Evolutionary conservation across 2,888 invertebrate species (phyloP).

Genomic region (Digitonthophagus gazella): DNA sequence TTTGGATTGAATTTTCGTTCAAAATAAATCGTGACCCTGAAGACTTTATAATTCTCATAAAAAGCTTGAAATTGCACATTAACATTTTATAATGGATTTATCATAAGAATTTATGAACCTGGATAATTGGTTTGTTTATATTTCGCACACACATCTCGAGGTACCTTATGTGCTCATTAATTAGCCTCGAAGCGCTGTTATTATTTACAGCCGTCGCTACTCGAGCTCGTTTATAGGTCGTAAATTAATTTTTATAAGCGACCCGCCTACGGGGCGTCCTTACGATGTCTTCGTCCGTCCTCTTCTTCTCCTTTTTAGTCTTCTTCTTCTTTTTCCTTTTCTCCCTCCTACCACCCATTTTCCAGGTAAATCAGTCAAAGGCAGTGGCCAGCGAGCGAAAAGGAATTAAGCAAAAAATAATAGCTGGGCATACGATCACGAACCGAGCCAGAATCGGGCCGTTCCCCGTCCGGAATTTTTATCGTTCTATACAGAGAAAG

Average conservation of each 20-base stretch:
- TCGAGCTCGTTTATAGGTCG: background rate
- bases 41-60: no score
- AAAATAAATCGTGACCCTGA: no score
- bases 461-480: conserved; percentile 11
- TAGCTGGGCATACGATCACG: background rate
- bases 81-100: no score
- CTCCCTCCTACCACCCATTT: conserved; percentile 10
- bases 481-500: conserved; percentile 20
- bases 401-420: background rate
- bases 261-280: background rate
- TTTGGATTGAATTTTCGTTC: no score
- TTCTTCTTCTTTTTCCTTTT: conserved; percentile 7
- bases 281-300: background rate
- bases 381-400: background rate
- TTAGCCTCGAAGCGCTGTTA: background rate
- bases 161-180: background rate
- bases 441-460: background rate
- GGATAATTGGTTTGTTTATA: background rate
- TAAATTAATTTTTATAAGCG: background rate
- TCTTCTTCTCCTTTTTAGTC: no score
- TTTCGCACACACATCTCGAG: background rate
- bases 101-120: background rate
- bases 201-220: background rate
- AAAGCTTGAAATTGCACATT: no score
- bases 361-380: conserved; percentile 16